Conservation (phyloP, 1,140 invertebrate species). For the Scaptomyza hsui region DNA sequence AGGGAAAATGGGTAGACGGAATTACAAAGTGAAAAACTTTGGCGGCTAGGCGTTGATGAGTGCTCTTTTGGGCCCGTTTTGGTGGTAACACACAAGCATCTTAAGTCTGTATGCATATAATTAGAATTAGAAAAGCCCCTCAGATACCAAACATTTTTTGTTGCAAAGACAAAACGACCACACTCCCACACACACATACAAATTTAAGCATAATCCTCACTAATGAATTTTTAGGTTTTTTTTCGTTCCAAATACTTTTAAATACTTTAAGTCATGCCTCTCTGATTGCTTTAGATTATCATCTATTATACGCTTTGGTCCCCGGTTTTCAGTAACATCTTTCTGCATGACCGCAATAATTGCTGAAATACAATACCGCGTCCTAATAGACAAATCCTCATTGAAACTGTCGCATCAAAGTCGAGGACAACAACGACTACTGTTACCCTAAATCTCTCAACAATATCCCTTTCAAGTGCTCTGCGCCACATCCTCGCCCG, state of each 20-base stretch:
- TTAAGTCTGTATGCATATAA: constrained; percentile 62
- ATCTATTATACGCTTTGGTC: neutral
- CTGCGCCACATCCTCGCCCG: constrained; percentile 36
- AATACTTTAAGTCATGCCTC: neutral
- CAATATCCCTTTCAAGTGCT: constrained; percentile 46
- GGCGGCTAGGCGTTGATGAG: constrained; percentile 74
- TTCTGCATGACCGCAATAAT: constrained; percentile 9
- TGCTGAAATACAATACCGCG: constrained; percentile 47
- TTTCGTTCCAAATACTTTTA: neutral
- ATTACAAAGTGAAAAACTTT: constrained; percentile 81
- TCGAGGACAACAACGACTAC: constrained; percentile 18
- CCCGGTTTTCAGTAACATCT: constrained; percentile 4
- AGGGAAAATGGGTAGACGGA: constrained; percentile 41
- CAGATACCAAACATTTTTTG: constrained; percentile 30
- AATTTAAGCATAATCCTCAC: constrained; percentile 3
- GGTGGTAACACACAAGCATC: constrained; percentile 48
- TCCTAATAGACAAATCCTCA: constrained; percentile 34
- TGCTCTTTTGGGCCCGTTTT: constrained; percentile 31
- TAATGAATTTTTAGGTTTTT: constrained; percentile 9
- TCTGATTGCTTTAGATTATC: constrained; percentile 1
- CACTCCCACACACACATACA: neutral
- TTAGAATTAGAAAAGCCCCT: constrained; percentile 53
- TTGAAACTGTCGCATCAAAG: constrained; percentile 46
- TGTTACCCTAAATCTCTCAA: constrained; percentile 38
- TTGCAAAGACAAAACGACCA: constrained; percentile 4